These are phyloP conservation scores for Merodon equestris DNA, from an alignment of 2,888 invertebrate genomes.

Conservation along the genomic window DNA sequence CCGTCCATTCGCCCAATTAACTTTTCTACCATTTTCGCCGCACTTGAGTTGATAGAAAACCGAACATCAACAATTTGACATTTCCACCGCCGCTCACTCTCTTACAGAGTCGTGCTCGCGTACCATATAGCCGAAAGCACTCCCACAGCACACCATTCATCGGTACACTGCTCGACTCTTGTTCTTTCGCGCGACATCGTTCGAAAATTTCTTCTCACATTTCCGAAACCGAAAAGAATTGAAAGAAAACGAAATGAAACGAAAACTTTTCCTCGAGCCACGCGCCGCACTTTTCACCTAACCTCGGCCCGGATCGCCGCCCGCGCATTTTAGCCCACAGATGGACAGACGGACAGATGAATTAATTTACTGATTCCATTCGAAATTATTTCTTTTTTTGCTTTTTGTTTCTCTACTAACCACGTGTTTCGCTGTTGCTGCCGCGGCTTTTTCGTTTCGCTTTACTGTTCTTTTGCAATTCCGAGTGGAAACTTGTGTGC, in stretches of 20 bases:
- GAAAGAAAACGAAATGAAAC: too few species aligned
- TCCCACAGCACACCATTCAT: slow-evolving; percentile 23
- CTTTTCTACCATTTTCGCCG: slow-evolving; percentile 47
- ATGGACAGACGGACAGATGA: background rate
- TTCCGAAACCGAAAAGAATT: too few species aligned
- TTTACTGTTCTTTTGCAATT: slow-evolving; percentile 49
- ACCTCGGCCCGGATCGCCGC: background rate
- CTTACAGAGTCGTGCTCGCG: too few species aligned
- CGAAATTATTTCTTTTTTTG: background rate
- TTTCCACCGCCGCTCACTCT: slow-evolving; percentile 16
- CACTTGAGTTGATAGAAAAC: slow-evolving; percentile 26
- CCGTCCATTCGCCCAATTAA: slow-evolving; percentile 52
- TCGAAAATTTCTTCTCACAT: slow-evolving; percentile 53
- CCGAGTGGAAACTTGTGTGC: slow-evolving; percentile 25
- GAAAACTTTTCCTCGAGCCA: slow-evolving; percentile 23
- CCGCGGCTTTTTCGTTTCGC: slow-evolving; percentile 54
- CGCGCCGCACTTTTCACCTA: slow-evolving; percentile 14
- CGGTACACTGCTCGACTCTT: slow-evolving; percentile 54
- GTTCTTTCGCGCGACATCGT: slow-evolving; percentile 45
- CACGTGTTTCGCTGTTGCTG: slow-evolving; percentile 61
- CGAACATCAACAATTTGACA: slow-evolving; percentile 24
- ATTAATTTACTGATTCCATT: slow-evolving; percentile 5
- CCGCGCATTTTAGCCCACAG: too few species aligned
- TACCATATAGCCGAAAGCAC: too few species aligned
- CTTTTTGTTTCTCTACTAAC: slow-evolving; percentile 59